Conservation (phyloP, 1,140 invertebrate species). For the Ptiloglossa arizonensis region DNA sequence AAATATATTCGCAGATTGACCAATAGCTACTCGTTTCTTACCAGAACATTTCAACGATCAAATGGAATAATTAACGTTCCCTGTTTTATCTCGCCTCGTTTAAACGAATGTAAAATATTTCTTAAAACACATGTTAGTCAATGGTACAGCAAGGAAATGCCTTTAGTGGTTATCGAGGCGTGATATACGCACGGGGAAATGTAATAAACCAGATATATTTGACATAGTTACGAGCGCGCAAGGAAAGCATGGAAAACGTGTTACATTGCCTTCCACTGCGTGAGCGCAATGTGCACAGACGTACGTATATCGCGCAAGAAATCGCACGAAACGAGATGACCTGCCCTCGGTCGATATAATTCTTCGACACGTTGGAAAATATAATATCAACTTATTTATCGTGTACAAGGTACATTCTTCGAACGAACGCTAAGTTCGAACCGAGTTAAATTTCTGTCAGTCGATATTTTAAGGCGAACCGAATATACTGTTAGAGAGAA, state of each 20-base stretch:
- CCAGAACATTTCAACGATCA: no score
- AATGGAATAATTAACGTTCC: not conserved
- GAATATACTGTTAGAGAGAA: not conserved
- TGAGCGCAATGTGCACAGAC: not conserved
- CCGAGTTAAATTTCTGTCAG: not conserved
- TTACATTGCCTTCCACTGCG: slow-evolving; percentile 13
- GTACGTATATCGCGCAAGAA: slow-evolving; percentile 21
- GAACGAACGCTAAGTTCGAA: not conserved
- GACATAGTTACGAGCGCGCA: slow-evolving; percentile 41
- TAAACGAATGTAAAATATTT: not conserved
- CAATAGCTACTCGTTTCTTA: no score
- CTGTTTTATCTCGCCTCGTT: not conserved
- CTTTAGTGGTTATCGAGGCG: slow-evolving; percentile 44
- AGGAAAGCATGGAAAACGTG: slow-evolving; percentile 28
- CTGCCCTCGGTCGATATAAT: not conserved
- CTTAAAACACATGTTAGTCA: slow-evolving; percentile 2
- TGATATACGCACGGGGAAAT: slow-evolving; percentile 26
- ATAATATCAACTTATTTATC: not conserved
- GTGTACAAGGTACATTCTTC: no score
- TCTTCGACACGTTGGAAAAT: not conserved
- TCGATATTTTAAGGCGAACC: not conserved
- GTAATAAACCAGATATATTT: slow-evolving; percentile 52
- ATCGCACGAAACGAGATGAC: slow-evolving; percentile 1
- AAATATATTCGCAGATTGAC: no score
- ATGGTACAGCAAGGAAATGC: not conserved